Conservation (phyloP, 2,113 vertebrate genomes). For the Lepus europaeus region DNA sequence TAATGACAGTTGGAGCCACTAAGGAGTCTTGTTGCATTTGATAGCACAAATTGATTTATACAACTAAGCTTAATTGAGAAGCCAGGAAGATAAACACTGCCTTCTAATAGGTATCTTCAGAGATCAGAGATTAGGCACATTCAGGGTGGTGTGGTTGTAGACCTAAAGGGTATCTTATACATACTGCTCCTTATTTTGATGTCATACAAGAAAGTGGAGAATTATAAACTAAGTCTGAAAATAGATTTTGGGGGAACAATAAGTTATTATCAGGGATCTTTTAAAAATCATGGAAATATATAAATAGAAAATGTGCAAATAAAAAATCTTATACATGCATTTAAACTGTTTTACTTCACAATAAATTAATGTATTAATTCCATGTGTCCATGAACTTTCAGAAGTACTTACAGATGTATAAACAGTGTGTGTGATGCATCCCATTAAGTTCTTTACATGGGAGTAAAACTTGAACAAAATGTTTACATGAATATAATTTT, state of each 20-base stretch:
- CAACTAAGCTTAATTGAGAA: neutral
- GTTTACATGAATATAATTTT: neutral
- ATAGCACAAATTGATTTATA: neutral
- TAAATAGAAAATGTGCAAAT: too few species aligned
- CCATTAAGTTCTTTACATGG: slow-evolving; percentile 2
- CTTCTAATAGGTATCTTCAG: neutral
- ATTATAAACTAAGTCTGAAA: neutral
- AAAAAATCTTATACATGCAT: too few species aligned
- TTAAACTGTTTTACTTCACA: too few species aligned
- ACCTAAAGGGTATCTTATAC: neutral
- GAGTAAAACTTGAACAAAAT: slow-evolving; percentile 37
- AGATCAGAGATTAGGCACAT: too few species aligned
- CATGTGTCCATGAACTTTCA: too few species aligned
- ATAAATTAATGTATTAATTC: too few species aligned
- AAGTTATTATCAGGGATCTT: neutral
- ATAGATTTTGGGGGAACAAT: neutral
- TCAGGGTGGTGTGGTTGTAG: too few species aligned
- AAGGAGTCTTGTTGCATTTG: neutral
- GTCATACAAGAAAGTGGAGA: neutral
- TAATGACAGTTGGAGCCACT: neutral
- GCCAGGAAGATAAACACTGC: neutral
- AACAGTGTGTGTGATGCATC: neutral
- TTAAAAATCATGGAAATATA: too few species aligned
- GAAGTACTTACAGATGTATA: neutral
- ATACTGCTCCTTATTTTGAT: neutral